Conservation (phyloP, 1,140 invertebrate species). For the Pollicipes pollicipes region DNA sequence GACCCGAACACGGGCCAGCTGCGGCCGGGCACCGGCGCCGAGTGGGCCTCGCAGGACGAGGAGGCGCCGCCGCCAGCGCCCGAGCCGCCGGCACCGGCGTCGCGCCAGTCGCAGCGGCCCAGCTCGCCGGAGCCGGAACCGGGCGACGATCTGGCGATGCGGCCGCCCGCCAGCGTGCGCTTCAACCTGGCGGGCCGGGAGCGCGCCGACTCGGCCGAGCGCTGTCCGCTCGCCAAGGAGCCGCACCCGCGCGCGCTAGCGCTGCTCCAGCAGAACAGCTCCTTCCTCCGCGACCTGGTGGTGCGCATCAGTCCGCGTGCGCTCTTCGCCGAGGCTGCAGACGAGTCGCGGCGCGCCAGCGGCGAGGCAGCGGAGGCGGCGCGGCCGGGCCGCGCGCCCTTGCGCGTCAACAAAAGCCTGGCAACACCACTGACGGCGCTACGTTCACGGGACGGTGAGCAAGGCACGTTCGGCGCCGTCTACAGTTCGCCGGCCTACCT, state of each 20-base stretch:
- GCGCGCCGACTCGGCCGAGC: background rate
- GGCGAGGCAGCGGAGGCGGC: background rate
- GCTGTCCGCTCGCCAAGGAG: background rate
- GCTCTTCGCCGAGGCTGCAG: background rate
- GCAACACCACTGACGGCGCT: constrained; percentile 14
- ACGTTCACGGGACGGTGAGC: constrained; percentile 14
- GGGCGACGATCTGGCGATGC: too few relatives aligned
- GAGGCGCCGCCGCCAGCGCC: constrained; percentile 33
- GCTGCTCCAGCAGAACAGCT: background rate
- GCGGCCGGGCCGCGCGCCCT: too few relatives aligned
- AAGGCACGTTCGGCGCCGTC: constrained; percentile 25
- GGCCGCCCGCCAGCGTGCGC: background rate
- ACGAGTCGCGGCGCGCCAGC: constrained; percentile 16
- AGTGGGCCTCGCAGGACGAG: constrained; percentile 36
- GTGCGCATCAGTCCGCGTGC: background rate
- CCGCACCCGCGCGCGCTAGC: constrained; percentile 1
- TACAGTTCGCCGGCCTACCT: constrained; percentile 31
- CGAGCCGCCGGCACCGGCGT: constrained; percentile 30
- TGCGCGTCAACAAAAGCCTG: constrained; percentile 8
- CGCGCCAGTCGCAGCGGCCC: too few relatives aligned
- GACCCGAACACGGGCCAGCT: constrained; percentile 33
- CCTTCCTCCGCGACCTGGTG: background rate
- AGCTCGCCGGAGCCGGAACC: background rate
- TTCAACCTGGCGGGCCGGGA: background rate
- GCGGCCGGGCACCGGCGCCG: constrained; percentile 29